Evolutionary conservation across 2,797 vertebrate species (phyloP).

Genomic region (Mastacembelus armatus): DNA sequence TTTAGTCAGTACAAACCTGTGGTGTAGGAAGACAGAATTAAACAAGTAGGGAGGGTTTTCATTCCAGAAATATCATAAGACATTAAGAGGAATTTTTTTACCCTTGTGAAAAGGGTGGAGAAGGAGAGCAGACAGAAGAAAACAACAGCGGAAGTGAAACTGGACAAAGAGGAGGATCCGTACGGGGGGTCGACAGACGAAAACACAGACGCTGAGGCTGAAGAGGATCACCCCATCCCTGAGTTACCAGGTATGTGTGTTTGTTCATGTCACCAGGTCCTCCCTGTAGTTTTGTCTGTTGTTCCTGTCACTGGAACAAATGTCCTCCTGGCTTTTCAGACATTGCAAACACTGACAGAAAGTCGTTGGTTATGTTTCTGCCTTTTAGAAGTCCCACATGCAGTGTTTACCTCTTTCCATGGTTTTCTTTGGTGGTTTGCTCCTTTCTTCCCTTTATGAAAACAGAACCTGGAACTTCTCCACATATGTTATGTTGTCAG

Average conservation of each 20-base stretch:
- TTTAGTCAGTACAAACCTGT: no score
- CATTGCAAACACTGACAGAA: background rate
- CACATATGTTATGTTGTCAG: background rate
- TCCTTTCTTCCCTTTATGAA: background rate
- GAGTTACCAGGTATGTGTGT: constrained; percentile 86
- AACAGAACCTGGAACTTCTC: constrained; percentile 11
- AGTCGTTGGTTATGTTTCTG: constrained; percentile 22
- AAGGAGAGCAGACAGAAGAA: constrained; percentile 72
- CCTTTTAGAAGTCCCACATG: background rate
- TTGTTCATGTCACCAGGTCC: constrained; percentile 8
- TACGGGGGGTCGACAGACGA: constrained; percentile 92
- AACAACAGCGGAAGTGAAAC: background rate
- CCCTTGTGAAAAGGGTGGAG: constrained; percentile 74
- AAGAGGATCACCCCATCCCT: constrained; percentile 86
- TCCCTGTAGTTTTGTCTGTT: constrained; percentile 3
- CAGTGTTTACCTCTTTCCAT: background rate
- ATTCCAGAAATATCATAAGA: no score
- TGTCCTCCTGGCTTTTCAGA: background rate
- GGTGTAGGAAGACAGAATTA: no score
- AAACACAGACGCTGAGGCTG: constrained; percentile 89
- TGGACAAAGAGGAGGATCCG: constrained; percentile 79
- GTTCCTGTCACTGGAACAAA: constrained; percentile 2
- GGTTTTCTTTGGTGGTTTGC: background rate
- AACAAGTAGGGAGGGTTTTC: no score
- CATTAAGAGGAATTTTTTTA: no score